These are phyloP conservation scores for Papilio helenus DNA, from an alignment of 1,140 invertebrate species.

Conservation along the genomic window DNA sequence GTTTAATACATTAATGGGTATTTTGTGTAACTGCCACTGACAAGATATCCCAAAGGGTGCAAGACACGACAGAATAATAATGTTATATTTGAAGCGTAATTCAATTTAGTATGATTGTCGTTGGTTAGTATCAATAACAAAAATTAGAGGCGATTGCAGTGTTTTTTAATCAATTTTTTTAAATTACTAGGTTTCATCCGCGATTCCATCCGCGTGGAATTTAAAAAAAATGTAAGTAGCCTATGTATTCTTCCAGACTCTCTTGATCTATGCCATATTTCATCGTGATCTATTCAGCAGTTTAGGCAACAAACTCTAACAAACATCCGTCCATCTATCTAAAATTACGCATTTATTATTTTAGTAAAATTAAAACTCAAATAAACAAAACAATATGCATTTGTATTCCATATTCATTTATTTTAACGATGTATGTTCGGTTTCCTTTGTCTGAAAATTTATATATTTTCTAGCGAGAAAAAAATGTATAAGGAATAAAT, in stretches of 20 bases:
- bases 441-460: background rate
- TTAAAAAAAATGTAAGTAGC: too few relatives aligned
- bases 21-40: background rate
- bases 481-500: constrained; percentile 1
- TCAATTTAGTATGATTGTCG: background rate
- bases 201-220: too few relatives aligned
- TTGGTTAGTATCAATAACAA: background rate
- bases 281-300: too few relatives aligned
- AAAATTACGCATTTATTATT: too few relatives aligned
- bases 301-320: too few relatives aligned
- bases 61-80: background rate
- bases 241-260: too few relatives aligned
- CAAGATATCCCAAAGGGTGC: constrained; percentile 9
- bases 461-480: background rate
- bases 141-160: background rate
- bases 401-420: background rate
- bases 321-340: too few relatives aligned
- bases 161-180: background rate
- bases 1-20: constrained; percentile 8
- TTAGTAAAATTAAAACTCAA: too few relatives aligned
- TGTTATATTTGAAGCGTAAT: background rate
- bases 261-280: too few relatives aligned
- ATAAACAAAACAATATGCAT: background rate
- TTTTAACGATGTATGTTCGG: background rate
- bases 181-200: background rate